phyloP scores from a whole-genome alignment of 2,797 vertebrate genomes.

The Malurus leucopterus region DNA sequence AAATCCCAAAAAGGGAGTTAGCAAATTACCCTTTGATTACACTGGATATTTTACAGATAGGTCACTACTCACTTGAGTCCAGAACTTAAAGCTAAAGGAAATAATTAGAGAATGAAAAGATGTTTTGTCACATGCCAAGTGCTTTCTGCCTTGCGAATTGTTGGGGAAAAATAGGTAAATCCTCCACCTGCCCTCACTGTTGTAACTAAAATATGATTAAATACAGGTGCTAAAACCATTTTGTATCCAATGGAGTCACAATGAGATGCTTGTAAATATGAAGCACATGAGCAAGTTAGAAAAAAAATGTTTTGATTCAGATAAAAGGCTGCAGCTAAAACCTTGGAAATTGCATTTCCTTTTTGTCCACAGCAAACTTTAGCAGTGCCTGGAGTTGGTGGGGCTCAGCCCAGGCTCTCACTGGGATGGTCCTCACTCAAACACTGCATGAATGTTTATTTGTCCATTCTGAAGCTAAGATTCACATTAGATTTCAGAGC shows the following conservation, averaged over 20 bases:
- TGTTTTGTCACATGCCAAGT: neutral
- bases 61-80: neutral
- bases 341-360: neutral
- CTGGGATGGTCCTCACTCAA: neutral
- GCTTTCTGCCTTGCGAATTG: neutral
- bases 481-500: neutral
- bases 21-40: neutral
- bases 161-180: neutral
- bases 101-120: neutral
- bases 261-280: neutral
- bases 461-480: neutral
- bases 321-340: neutral
- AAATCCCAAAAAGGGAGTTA: constrained; percentile 5
- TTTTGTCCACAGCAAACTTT: neutral
- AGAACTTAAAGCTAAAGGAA: neutral
- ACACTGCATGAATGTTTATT: neutral
- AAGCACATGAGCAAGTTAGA: neutral
- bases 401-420: neutral
- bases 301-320: neutral
- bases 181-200: neutral
- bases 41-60: neutral
- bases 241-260: neutral
- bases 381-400: neutral
- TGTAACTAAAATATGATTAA: neutral
- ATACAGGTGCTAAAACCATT: neutral